Base-by-base conservation (phyloP, 1,140 invertebrate species). In the Pogonomyrmex barbatus region DNA sequence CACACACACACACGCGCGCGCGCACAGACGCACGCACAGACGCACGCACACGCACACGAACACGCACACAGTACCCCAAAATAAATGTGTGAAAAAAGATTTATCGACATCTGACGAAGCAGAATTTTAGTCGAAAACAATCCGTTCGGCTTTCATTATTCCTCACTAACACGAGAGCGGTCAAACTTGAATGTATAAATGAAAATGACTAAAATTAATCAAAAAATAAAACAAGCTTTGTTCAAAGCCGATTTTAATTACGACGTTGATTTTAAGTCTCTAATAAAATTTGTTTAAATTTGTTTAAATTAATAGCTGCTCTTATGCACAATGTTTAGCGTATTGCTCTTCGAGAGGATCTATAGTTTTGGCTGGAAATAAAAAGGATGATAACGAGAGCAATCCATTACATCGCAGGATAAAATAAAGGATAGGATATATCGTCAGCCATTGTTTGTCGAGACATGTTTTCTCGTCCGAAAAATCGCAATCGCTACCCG, bases 51-150 rank as follows among this genome's bases (percentile, higher is more conserved):
- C 24, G 0, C 24, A 24, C 24, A 24, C 24, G n/a, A n/a, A 24
- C 24, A 24, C 24, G 0, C 24, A 24, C 39, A 45, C 14, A 56
- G 14, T 14, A 4, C 2, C 3, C 36, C 36, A 17, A 52, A 82
- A 82, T 82, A 71, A 67, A 82, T 24, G 14, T 17, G 24, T 24
- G 52, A 71, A 70, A 71, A 81, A 47, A 81, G 78, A 81, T 82
- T 82, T 82, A 58, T 82, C 50, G 65, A 45, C 5, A 3, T 81
- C n/a, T 14, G 45, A 30, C 50, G 17, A 36, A 58, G 52, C n/a
- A 36, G 4, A 39, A 9, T 2, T 58, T 65, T 56, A 39, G 17
- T 24, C 47, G n/a, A 5, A n/a, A 68, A 79, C 30, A 81, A 81
- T 65, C 45, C 76, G 33, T 42, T 77, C 63, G 9, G 10, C 6